Evolutionary conservation across 1,140 invertebrate genomes (phyloP).

Genomic region (Nasonia longicornis): DNA sequence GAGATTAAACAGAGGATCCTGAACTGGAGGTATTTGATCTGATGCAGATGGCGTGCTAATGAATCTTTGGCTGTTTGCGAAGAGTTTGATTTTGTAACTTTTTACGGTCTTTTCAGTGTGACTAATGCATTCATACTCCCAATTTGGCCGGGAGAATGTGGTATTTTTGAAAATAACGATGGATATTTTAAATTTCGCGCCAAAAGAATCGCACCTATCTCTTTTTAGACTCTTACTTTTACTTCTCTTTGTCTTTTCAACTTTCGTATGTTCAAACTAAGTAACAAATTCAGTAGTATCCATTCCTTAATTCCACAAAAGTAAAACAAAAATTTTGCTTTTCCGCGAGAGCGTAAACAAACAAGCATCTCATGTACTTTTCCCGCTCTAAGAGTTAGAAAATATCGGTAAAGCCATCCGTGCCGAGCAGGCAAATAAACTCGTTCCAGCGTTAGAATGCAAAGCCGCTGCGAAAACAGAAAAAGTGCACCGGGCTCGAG

Average conservation of each 20-base stretch:
- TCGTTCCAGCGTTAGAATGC: conserved; percentile 24
- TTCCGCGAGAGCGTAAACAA: background rate
- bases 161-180: no score
- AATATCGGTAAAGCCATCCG: background rate
- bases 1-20: background rate
- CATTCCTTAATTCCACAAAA: no score
- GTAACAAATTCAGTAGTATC: background rate
- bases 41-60: background rate
- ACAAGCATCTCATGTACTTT: background rate
- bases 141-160: no score
- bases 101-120: no score
- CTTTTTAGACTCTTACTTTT: no score
- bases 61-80: background rate
- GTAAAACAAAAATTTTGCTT: background rate
- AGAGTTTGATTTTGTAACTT: no score
- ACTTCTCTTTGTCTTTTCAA: no score
- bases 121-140: no score
- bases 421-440: conserved; percentile 8
- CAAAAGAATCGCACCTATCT: no score
- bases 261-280: background rate
- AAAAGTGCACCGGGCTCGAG: background rate
- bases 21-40: background rate
- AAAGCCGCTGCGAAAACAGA: conserved; percentile 22
- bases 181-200: background rate
- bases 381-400: conserved; percentile 1